phyloP scores from a whole-genome alignment of 2,888 invertebrate species.

The Tribolium freemani region DNA sequence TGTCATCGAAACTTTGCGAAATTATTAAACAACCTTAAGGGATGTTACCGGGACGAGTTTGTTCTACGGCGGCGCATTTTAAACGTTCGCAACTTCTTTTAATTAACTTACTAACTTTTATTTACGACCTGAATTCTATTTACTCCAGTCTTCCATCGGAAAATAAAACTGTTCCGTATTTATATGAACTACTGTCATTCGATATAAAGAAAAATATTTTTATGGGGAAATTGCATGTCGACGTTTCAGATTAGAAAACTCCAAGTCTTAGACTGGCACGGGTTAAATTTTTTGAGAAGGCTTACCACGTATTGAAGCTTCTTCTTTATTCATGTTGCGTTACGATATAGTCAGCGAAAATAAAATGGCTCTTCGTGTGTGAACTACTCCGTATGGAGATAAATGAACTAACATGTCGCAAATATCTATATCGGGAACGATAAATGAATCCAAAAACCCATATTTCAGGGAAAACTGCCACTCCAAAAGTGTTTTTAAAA shows the following conservation, averaged over 20 bases:
- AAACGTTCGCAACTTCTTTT: constrained; percentile 9
- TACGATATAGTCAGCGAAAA: constrained; percentile 63
- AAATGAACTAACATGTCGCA: constrained; percentile 59
- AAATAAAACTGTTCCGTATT: background rate
- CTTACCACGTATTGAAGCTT: constrained; percentile 54
- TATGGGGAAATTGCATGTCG: constrained; percentile 38
- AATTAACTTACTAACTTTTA: constrained; percentile 1
- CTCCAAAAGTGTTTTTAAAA: no score
- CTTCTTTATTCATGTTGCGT: constrained; percentile 62
- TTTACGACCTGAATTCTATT: background rate
- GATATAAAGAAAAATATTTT: constrained; percentile 29
- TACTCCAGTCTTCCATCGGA: background rate
- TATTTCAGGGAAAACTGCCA: background rate
- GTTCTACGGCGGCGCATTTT: constrained; percentile 1
- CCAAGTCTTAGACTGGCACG: constrained; percentile 40
- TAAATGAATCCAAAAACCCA: constrained; percentile 18
- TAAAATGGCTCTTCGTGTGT: constrained; percentile 63
- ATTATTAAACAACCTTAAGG: constrained; percentile 51
- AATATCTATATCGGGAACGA: constrained; percentile 52
- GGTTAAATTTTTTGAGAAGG: constrained; percentile 52
- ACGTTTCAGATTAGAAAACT: constrained; percentile 38
- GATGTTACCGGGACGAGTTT: constrained; percentile 25
- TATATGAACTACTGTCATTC: constrained; percentile 9
- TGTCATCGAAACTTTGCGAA: constrained; percentile 51
- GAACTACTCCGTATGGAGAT: constrained; percentile 60